Evolutionary conservation across 2,888 invertebrate genomes (phyloP).

Genomic region (Mythimna loreyi): DNA sequence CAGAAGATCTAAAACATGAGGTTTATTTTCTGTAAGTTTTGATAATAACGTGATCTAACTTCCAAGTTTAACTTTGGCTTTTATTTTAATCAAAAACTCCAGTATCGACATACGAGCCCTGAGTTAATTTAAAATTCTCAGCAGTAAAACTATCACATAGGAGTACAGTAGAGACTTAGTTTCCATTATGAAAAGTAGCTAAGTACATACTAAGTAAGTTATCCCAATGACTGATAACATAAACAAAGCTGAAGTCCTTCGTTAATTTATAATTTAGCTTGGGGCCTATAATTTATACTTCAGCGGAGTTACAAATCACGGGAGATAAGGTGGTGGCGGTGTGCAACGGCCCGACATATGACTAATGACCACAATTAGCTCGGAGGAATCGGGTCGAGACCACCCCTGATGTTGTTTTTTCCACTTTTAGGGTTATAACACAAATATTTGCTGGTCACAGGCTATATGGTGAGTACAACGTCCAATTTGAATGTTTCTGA

Average conservation of each 20-base stretch:
- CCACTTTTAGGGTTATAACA: constrained; percentile 75
- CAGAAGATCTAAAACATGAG: too few species aligned
- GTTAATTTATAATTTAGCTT: constrained; percentile 75
- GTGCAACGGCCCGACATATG: constrained; percentile 78
- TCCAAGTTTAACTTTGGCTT: not conserved
- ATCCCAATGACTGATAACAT: constrained; percentile 50
- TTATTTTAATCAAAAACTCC: not conserved
- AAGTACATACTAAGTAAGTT: not conserved
- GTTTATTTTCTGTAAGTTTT: not conserved
- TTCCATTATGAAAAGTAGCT: not conserved
- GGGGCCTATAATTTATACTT: constrained; percentile 80
- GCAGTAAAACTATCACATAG: not conserved
- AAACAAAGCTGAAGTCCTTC: constrained; percentile 68
- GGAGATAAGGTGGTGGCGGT: constrained; percentile 79
- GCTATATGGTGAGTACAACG: not conserved
- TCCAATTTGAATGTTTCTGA: not conserved
- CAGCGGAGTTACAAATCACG: constrained; percentile 84
- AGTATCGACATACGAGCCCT: not conserved
- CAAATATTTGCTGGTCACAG: constrained; percentile 69
- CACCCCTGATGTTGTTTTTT: constrained; percentile 80
- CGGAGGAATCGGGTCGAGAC: constrained; percentile 74
- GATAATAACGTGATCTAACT: not conserved
- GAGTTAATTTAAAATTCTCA: not conserved
- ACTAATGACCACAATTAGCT: constrained; percentile 88
- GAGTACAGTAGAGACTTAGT: not conserved